phyloP scores from a whole-genome alignment of 2,888 invertebrate genomes.

The Tryphoninae sp. region DNA sequence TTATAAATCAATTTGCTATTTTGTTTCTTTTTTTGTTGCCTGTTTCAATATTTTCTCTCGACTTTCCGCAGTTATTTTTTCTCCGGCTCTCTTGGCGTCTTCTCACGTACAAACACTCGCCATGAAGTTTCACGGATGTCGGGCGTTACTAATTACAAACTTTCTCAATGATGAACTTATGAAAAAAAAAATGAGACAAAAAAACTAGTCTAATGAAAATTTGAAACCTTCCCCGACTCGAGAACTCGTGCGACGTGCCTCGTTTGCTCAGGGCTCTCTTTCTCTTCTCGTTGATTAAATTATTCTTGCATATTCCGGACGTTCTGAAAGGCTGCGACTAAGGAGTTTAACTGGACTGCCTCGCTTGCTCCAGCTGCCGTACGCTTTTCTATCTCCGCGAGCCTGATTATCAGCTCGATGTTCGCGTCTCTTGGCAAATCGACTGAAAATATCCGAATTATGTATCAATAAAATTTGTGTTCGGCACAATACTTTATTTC shows the following conservation, averaged over 20 bases:
- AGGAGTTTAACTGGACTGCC: constrained; percentile 92
- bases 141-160: constrained; percentile 53
- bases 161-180: constrained; percentile 54
- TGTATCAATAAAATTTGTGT: constrained; percentile 3
- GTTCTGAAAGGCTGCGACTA: constrained; percentile 93
- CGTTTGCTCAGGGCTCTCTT: neutral
- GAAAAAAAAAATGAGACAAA: constrained; percentile 38
- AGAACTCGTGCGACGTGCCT: constrained; percentile 12
- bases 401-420: constrained; percentile 90
- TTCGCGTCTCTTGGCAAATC: constrained; percentile 92
- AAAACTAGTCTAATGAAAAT: constrained; percentile 54
- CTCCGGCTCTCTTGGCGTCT: neutral
- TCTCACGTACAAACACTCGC: constrained; percentile 17
- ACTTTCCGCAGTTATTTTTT: constrained; percentile 23
- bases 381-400: constrained; percentile 95
- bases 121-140: constrained; percentile 32
- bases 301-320: constrained; percentile 84
- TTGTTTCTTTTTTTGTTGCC: constrained; percentile 5
- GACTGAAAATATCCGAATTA: constrained; percentile 84
- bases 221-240: constrained; percentile 44
- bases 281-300: constrained; percentile 40
- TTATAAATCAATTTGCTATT: constrained; percentile 49
- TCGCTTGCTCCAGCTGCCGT: constrained; percentile 94
- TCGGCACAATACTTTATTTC: neutral
- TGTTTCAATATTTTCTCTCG: constrained; percentile 16